Base-by-base conservation (phyloP, 2,113 vertebrate species). In the Urocitellus parryii region DNA sequence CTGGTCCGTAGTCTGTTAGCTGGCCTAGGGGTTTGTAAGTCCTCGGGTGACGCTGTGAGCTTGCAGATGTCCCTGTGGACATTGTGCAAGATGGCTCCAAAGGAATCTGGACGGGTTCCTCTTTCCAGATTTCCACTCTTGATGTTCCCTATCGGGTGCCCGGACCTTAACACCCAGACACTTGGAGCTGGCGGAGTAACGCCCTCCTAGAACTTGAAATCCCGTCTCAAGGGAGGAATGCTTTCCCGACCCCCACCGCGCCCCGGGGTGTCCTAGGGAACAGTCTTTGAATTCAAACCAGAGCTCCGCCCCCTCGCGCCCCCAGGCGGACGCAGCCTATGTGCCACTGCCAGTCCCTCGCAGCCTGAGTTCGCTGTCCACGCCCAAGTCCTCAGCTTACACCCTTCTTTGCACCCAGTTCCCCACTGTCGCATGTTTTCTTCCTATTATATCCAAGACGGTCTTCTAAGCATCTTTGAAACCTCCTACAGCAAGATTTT, bases 31-130 rank as follows among this genome's bases (percentile, higher is more conserved):
- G 79, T 68, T 80, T 90, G 67, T 12, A 70, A 3, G 88, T 42
- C 92, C 84, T 93, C 34, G 13, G 34, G 63, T 14, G 56, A 68
- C 70, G 34, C 65, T 29, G n/a, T 27, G 70, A 84, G 79, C 68
- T 51, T n/a, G 58, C 63, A 56, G 8, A 45, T 2, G 73, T 74
- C 73, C 78, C 74, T 29, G 51, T 0, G 32, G 85, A 8, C 5
- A 5, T 70, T 70, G 93, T 95, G 92, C 88, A 95, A 93, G 65
- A 77, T 39, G 22, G 48, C 45, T 92, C 88, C 91, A 81, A 70
- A 2, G 37, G 0, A 48, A 53, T 53, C 53, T 24, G 73, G 79
- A 32, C 78, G 8, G 8, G 45, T 37, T 85, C 82, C 70, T 73
- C 29, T 58, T 53, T 86, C 42, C 70, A 45, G 78, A 88, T 51